phyloP scores from a whole-genome alignment of 2,113 vertebrate genomes.

The Seriola rivoliana region DNA sequence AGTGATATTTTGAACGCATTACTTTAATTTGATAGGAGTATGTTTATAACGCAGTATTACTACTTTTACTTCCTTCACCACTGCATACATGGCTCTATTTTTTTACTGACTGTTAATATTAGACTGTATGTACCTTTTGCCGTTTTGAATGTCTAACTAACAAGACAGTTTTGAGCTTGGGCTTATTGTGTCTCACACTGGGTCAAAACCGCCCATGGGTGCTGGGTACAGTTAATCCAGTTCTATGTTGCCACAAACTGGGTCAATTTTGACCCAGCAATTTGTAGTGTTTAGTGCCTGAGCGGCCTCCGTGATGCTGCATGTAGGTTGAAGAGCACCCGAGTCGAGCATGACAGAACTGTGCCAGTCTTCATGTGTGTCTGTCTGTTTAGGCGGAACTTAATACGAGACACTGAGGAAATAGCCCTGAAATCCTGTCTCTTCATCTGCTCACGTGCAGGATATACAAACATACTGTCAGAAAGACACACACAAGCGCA shows the following conservation, averaged over 20 bases:
- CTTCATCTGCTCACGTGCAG: slow-evolving; percentile 42
- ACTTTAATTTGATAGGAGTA: neutral
- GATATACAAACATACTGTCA: slow-evolving; percentile 47
- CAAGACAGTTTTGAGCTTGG: neutral
- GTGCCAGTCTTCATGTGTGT: slow-evolving; percentile 32
- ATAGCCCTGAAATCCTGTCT: slow-evolving; percentile 46
- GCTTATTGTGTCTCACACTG: neutral
- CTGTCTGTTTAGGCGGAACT: slow-evolving; percentile 41
- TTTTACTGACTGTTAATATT: neutral
- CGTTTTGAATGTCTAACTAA: neutral
- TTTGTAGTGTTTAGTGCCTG: neutral
- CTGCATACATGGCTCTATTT: neutral
- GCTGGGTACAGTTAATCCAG: neutral
- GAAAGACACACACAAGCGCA: slow-evolving; percentile 30
- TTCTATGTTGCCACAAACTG: neutral
- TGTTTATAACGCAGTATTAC: neutral
- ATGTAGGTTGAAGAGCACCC: slow-evolving; percentile 5
- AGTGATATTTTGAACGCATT: neutral
- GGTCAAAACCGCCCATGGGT: neutral
- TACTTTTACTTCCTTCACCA: too few species aligned
- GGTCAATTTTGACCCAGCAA: neutral
- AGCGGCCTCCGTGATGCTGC: slow-evolving; percentile 8
- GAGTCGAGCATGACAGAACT: slow-evolving; percentile 24
- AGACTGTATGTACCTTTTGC: neutral
- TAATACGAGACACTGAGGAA: slow-evolving; percentile 40